Conservation (phyloP, 2,797 vertebrate genomes). For the Coregonus suidteri region DNA sequence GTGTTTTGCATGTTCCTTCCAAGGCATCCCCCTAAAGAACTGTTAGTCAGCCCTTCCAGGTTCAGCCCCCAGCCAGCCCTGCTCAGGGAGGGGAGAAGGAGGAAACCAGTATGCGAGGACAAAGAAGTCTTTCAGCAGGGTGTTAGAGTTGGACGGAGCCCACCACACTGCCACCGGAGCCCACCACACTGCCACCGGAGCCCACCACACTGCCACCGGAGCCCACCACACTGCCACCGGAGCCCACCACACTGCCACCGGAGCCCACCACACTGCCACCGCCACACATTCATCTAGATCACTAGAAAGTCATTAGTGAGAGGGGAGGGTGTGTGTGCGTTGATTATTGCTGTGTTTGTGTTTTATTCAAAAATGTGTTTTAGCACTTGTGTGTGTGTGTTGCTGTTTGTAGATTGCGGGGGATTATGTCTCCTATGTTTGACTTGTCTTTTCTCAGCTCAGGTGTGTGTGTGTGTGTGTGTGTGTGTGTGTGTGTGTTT, state of each 20-base stretch:
- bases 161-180: no score
- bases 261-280: no score
- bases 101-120: neutral
- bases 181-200: no score
- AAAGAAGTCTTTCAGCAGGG: neutral
- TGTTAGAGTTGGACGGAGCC: neutral
- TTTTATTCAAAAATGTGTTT: slow-evolving; percentile 29
- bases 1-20: neutral
- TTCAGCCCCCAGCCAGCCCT: neutral
- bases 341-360: neutral
- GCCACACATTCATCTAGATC: neutral
- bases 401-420: neutral
- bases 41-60: neutral
- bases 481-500: no score
- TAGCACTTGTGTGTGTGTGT: slow-evolving; percentile 16
- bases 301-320: neutral
- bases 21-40: neutral
- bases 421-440: neutral
- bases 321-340: neutral
- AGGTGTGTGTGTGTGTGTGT: no score
- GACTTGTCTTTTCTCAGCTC: no score
- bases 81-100: neutral
- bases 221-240: neutral
- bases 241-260: no score
- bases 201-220: neutral